phyloP scores from a whole-genome alignment of 2,797 vertebrate species.

The Aldrovandia affinis region DNA sequence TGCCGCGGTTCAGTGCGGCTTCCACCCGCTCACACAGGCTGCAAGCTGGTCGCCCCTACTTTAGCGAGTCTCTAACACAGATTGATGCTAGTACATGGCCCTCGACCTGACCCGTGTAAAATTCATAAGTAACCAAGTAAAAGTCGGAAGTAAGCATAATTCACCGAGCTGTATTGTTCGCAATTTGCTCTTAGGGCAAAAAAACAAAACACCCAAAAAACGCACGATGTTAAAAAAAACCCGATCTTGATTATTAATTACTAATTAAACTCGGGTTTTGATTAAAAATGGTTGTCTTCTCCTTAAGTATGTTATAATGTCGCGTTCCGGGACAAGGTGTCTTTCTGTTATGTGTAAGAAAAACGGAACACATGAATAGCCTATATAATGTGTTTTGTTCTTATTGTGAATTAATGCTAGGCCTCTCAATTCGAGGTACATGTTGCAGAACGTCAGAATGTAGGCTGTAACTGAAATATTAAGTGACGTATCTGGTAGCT shows the following conservation, averaged over 20 bases:
- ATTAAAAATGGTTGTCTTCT: too few relatives aligned
- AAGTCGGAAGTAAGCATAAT: not conserved
- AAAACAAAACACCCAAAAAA: not conserved
- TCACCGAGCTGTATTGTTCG: not conserved
- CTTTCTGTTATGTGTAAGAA: not conserved
- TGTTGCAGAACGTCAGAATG: not conserved
- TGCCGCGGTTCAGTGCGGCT: not conserved
- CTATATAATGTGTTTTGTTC: not conserved
- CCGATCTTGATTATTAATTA: not conserved
- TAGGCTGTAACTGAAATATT: slow-evolving; percentile 1
- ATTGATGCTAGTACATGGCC: not conserved
- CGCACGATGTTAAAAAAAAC: not conserved
- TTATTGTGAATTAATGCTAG: not conserved
- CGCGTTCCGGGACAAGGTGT: too few relatives aligned
- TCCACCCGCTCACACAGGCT: not conserved
- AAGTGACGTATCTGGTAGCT: not conserved
- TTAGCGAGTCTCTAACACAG: not conserved
- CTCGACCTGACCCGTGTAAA: not conserved
- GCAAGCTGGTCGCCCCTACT: not conserved
- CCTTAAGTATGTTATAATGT: too few relatives aligned
- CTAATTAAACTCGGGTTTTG: too few relatives aligned
- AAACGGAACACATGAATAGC: not conserved
- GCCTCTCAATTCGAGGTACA: not conserved
- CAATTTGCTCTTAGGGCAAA: not conserved
- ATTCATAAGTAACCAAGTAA: not conserved